Conservation (phyloP, 2,113 vertebrate genomes). For the Austrofundulus limnaeus region DNA sequence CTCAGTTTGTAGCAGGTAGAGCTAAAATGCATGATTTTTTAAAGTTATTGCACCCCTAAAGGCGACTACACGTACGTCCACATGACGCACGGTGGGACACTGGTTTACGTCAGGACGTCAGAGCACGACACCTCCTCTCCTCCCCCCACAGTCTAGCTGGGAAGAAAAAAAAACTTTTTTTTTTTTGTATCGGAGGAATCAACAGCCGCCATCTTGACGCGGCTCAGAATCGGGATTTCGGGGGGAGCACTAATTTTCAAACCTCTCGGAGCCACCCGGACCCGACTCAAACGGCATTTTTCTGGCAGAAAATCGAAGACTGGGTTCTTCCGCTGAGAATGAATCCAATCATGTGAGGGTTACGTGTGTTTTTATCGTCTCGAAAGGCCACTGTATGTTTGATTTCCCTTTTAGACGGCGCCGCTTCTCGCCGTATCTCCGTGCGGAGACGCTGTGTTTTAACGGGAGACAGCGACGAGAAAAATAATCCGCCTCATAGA, state of each 20-base stretch:
- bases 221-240: conserved; percentile 88
- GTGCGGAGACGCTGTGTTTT: conserved; percentile 64
- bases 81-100: conserved; percentile 76
- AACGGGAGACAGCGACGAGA: conserved; percentile 65
- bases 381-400: conserved; percentile 77
- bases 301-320: conserved; percentile 53
- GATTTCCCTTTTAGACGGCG: conserved; percentile 84
- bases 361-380: conserved; percentile 73
- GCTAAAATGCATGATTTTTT: neutral
- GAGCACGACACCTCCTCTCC: conserved; percentile 80
- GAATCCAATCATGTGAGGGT: conserved; percentile 67
- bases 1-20: conserved; percentile 9
- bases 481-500: conserved; percentile 68
- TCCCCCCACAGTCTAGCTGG: conserved; percentile 83
- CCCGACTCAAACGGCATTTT: conserved; percentile 75
- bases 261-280: conserved; percentile 71
- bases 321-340: conserved; percentile 55
- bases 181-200: conserved; percentile 93
- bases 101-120: conserved; percentile 79
- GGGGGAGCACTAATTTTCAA: conserved; percentile 80
- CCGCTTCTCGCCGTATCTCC: conserved; percentile 76
- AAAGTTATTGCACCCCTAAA: conserved; percentile 59
- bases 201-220: conserved; percentile 97
- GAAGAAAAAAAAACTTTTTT: conserved; percentile 91
- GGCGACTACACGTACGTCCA: conserved; percentile 62